phyloP scores from a whole-genome alignment of 2,113 vertebrate genomes.

The Dipodomys ordii region DNA sequence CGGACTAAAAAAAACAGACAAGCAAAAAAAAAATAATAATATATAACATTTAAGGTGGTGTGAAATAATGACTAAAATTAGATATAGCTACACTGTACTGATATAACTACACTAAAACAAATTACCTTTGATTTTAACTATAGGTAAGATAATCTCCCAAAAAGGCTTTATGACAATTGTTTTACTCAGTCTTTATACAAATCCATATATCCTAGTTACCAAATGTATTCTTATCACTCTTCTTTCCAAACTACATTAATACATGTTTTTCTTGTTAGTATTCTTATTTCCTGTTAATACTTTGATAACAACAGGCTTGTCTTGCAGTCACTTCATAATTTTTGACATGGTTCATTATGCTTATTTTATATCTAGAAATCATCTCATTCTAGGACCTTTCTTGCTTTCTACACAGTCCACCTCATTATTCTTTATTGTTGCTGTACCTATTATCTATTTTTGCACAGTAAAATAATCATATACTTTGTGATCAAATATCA shows the following conservation, averaged over 20 bases:
- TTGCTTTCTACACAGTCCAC: too few species aligned
- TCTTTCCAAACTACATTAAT: neutral
- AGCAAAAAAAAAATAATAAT: slow-evolving; percentile 22
- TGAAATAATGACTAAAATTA: slow-evolving; percentile 55
- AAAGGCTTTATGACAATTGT: neutral
- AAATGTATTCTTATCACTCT: neutral
- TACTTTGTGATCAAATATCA: too few species aligned
- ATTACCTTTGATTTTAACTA: slow-evolving; percentile 30
- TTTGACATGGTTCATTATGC: neutral
- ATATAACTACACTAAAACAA: slow-evolving; percentile 1
- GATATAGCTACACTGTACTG: neutral
- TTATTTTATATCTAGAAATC: neutral
- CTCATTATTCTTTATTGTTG: neutral
- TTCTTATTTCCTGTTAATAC: neutral
- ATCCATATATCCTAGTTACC: slow-evolving; percentile 4
- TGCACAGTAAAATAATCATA: neutral
- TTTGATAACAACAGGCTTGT: neutral
- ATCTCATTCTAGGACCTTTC: neutral
- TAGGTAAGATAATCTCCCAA: slow-evolving; percentile 16
- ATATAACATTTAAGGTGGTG: slow-evolving; percentile 4
- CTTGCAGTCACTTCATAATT: neutral
- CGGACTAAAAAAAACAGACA: too few species aligned
- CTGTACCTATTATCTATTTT: neutral
- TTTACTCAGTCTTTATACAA: neutral
- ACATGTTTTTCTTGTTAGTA: neutral